phyloP scores from a whole-genome alignment of 2,888 invertebrate species.

The Drosophila imparisetae region DNA sequence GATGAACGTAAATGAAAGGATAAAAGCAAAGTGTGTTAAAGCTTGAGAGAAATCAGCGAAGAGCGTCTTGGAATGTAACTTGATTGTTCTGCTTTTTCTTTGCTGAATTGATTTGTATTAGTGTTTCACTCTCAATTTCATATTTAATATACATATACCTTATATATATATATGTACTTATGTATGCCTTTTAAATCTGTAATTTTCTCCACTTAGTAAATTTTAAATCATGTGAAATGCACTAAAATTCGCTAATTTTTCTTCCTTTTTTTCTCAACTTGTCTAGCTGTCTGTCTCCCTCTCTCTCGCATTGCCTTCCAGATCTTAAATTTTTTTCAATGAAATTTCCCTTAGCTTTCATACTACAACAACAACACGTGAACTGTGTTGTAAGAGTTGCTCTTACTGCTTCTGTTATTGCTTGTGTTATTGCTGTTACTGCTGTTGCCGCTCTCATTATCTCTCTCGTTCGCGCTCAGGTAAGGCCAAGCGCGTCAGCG shows the following conservation, averaged over 20 bases:
- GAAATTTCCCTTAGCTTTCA: conserved; percentile 19
- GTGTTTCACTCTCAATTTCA: background rate
- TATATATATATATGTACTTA: background rate
- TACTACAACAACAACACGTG: conserved; percentile 40
- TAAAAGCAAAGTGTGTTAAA: conserved; percentile 6
- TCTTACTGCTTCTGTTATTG: conserved; percentile 15
- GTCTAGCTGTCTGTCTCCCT: background rate
- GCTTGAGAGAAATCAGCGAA: background rate
- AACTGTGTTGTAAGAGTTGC: conserved; percentile 22
- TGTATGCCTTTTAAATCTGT: background rate
- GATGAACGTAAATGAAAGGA: conserved; percentile 14
- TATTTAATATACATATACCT: background rate
- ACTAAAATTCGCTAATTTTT: background rate
- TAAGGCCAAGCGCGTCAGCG: conserved; percentile 47
- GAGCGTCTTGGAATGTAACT: background rate
- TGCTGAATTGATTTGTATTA: background rate
- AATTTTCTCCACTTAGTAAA: conserved; percentile 28
- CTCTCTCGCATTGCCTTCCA: background rate
- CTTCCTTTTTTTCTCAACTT: background rate
- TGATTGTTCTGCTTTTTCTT: background rate
- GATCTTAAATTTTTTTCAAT: conserved; percentile 19
- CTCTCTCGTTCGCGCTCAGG: conserved; percentile 13
- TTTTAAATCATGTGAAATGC: background rate
- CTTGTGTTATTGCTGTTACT: background rate
- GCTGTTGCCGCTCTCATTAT: background rate